Evolutionary conservation across 2,888 invertebrate genomes (phyloP).

Genomic region (Gortyna flavago): DNA sequence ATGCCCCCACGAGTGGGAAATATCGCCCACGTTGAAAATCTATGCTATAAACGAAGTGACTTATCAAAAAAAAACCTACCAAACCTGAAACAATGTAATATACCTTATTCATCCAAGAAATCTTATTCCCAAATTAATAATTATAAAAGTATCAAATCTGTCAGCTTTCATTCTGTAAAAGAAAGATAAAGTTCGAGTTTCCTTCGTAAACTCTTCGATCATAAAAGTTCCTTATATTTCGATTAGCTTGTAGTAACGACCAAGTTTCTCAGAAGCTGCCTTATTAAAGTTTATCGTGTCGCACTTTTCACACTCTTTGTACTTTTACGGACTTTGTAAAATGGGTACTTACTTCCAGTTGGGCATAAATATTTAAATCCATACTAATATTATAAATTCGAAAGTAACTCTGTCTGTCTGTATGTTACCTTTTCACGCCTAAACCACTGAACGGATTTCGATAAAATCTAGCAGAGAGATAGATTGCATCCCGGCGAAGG

Average conservation of each 20-base stretch:
- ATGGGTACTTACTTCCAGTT: not conserved
- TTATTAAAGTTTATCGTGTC: slow-evolving; percentile 47
- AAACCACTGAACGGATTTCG: no score
- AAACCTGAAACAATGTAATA: not conserved
- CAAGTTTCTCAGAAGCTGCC: slow-evolving; percentile 3
- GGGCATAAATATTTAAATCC: not conserved
- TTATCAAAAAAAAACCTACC: not conserved
- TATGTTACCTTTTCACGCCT: no score
- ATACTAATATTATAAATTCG: no score
- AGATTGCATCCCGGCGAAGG: no score
- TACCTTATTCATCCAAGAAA: not conserved
- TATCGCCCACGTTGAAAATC: not conserved
- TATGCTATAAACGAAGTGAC: not conserved
- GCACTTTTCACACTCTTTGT: slow-evolving; percentile 15
- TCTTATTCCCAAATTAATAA: not conserved
- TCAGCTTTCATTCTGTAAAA: not conserved
- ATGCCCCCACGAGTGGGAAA: no score
- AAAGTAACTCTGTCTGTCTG: no score
- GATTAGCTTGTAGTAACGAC: slow-evolving; percentile 30
- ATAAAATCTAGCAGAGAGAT: no score
- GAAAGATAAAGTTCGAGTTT: slow-evolving; percentile 28
- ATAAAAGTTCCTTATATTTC: slow-evolving; percentile 51
- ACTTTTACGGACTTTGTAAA: slow-evolving; percentile 29
- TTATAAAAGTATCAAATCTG: not conserved
- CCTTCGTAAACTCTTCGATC: slow-evolving; percentile 6